phyloP scores from a whole-genome alignment of 2,797 vertebrate species.

The Cyprinodon diabolis region DNA sequence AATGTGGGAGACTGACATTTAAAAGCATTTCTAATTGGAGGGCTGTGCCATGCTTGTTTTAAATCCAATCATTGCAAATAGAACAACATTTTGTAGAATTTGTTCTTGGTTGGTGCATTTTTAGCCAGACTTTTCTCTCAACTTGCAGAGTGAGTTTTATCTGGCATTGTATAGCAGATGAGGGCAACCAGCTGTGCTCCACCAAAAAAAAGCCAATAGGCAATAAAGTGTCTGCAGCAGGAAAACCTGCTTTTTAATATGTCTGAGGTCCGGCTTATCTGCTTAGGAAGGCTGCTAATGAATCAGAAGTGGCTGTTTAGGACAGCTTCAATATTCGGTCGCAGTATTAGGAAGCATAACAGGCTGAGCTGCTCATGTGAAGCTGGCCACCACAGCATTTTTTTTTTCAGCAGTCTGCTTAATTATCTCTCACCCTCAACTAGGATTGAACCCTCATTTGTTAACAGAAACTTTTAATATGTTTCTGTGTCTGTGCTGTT shows the following conservation, averaged over 20 bases:
- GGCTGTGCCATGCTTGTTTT: constrained; percentile 5
- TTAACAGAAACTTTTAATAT: constrained; percentile 73
- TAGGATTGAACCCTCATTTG: constrained; percentile 47
- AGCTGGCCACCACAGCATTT: constrained; percentile 32
- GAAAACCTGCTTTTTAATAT: constrained; percentile 18
- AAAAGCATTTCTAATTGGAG: constrained; percentile 38
- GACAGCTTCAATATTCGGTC: constrained; percentile 26
- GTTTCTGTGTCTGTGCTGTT: constrained; percentile 56
- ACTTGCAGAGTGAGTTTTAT: constrained; percentile 52
- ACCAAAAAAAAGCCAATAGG: constrained; percentile 35
- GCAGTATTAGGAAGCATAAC: constrained; percentile 39
- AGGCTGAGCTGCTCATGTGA: constrained; percentile 25
- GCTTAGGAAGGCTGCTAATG: constrained; percentile 9
- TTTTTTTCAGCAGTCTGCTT: constrained; percentile 35
- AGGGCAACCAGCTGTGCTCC: constrained; percentile 32
- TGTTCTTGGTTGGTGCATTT: constrained; percentile 31
- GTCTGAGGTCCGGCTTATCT: constrained; percentile 12
- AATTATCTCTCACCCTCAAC: constrained; percentile 37
- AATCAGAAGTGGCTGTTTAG: constrained; percentile 6
- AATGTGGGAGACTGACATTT: constrained; percentile 32
- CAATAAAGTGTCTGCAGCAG: constrained; percentile 19
- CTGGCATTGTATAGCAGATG: constrained; percentile 52
- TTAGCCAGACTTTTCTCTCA: constrained; percentile 32
- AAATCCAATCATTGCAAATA: constrained; percentile 21
- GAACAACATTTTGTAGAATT: constrained; percentile 29